Evolutionary conservation across 2,797 vertebrate species (phyloP).

Genomic region (Pelodytes ibericus): DNA sequence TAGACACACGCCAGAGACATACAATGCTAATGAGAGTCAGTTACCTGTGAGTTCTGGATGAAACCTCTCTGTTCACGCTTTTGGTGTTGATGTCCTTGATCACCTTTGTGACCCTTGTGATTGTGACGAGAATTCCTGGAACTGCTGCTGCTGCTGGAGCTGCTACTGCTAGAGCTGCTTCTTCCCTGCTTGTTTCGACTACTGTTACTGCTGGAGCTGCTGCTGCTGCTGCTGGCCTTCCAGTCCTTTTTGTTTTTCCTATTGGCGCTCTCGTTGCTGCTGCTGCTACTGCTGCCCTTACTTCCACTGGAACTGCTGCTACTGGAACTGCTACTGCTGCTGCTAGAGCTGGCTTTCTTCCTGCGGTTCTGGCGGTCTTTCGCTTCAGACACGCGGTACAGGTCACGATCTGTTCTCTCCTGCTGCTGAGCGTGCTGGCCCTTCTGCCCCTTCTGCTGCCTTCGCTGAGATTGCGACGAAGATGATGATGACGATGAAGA

Average conservation of each 20-base stretch:
- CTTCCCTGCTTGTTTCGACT: constrained; percentile 22
- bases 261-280: accelerated
- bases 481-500: constrained; percentile 53
- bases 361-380: too few relatives aligned
- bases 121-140: accelerated
- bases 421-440: background rate
- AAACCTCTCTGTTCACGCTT: background rate
- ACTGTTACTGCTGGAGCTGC: constrained; percentile 9
- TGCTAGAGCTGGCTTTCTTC: too few relatives aligned
- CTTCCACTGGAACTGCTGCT: constrained; percentile 9
- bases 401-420: too few relatives aligned
- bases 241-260: constrained; percentile 26
- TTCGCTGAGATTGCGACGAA: background rate
- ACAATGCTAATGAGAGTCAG: too few relatives aligned
- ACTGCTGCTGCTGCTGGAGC: accelerated
- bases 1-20: too few relatives aligned
- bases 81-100: accelerated
- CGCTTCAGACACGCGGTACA: too few relatives aligned
- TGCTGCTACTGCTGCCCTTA: accelerated
- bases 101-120: accelerated
- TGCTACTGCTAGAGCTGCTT: background rate
- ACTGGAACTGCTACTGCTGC: background rate
- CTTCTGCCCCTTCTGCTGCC: constrained; percentile 7
- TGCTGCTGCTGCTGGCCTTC: constrained; percentile 50
- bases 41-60: too few relatives aligned